Percentiles rank a stretch among this genome's conserved stretches.
These are phyloP conservation scores for Helicoverpa zea DNA, from an alignment of 1,140 invertebrate genomes.

Conservation along the genomic window DNA sequence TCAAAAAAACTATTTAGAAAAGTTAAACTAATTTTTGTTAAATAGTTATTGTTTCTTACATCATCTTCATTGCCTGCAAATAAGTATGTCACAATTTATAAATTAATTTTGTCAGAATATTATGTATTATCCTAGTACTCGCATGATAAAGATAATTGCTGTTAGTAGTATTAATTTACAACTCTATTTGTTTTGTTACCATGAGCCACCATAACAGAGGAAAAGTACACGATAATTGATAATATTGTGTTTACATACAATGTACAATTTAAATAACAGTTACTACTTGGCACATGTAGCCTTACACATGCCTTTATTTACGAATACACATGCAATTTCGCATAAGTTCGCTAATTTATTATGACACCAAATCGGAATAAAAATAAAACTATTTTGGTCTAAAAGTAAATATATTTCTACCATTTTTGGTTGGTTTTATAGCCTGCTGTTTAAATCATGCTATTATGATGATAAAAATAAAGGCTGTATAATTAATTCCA, in stretches of 20 bases:
- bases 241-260: slow-evolving; percentile 38
- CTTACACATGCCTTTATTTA: slow-evolving; percentile 24
- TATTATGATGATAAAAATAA: no score
- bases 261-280: slow-evolving; percentile 18
- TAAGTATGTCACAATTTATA: neutral
- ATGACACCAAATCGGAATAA: neutral
- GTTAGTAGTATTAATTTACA: slow-evolving; percentile 21
- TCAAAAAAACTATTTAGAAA: no score
- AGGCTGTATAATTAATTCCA: no score
- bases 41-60: no score
- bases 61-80: neutral
- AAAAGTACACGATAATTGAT: slow-evolving; percentile 29
- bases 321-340: neutral
- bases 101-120: slow-evolving; percentile 2
- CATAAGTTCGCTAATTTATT: slow-evolving; percentile 6
- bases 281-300: neutral
- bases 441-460: neutral
- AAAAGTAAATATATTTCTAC: neutral
- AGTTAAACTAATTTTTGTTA: no score
- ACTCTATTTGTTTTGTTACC: slow-evolving; percentile 12
- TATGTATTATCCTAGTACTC: neutral
- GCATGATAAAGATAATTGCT: slow-evolving; percentile 21
- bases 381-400: neutral
- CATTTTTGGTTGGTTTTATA: neutral
- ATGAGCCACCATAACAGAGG: slow-evolving; percentile 18